These are phyloP conservation scores for Rhamphomyia laevipes DNA, from an alignment of 2,888 invertebrate species.

Conservation along the genomic window DNA sequence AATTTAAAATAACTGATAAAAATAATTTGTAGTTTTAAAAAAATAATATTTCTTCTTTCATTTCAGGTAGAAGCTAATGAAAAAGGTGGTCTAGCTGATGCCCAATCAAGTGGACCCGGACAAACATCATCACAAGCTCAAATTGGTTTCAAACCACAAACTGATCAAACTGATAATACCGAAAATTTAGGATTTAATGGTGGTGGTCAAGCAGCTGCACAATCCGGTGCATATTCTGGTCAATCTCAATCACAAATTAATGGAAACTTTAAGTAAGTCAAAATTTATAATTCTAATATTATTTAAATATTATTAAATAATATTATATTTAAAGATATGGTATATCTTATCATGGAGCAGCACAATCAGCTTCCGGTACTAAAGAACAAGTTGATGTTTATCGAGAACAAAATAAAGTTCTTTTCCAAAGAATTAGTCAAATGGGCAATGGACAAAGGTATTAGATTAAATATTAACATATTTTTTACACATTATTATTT, in stretches of 20 bases:
- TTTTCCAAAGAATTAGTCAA: slow-evolving; percentile 51
- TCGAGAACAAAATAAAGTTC: slow-evolving; percentile 55
- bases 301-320: neutral
- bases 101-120: slow-evolving; percentile 73
- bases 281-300: neutral
- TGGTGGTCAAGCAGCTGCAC: slow-evolving; percentile 66
- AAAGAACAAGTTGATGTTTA: slow-evolving; percentile 45
- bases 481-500: too few species aligned
- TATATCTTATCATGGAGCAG: slow-evolving; percentile 65
- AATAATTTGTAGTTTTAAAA: neutral
- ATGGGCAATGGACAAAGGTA: slow-evolving; percentile 31
- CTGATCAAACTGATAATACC: slow-evolving; percentile 35
- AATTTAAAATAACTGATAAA: too few species aligned
- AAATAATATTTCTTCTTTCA: slow-evolving; percentile 29
- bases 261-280: slow-evolving; percentile 50
- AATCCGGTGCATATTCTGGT: slow-evolving; percentile 60
- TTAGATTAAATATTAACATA: slow-evolving; percentile 18
- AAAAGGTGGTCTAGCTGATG: slow-evolving; percentile 75
- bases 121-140: slow-evolving; percentile 81
- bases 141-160: slow-evolving; percentile 70
- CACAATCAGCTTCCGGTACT: slow-evolving; percentile 68
- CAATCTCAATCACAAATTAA: slow-evolving; percentile 75
- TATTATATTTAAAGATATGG: slow-evolving; percentile 44
- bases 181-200: slow-evolving; percentile 53
- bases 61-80: slow-evolving; percentile 69